Conservation (phyloP, 2,888 invertebrate species). For the Sphaerophoria rueppellii region DNA sequence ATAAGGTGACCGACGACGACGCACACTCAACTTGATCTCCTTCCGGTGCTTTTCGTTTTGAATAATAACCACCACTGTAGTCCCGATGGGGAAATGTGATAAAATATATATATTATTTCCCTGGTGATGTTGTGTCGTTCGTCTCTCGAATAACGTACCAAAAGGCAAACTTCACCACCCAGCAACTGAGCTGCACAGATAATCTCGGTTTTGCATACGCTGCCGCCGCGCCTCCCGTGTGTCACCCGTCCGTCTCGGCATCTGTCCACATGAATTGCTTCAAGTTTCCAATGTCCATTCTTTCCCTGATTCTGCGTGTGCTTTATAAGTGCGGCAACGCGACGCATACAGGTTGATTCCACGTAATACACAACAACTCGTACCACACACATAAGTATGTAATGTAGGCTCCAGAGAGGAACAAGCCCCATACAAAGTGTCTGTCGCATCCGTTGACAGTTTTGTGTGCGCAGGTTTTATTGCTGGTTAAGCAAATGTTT, state of each 20-base stretch:
- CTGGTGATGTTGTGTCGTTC: conserved; percentile 6
- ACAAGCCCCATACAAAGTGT: conserved; percentile 64
- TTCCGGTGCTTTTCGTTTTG: conserved; percentile 72
- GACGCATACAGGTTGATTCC: conserved; percentile 64
- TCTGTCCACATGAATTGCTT: conserved; percentile 23
- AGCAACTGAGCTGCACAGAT: conserved; percentile 31
- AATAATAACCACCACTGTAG: conserved; percentile 71
- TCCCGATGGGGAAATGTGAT: conserved; percentile 73
- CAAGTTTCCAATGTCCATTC: conserved; percentile 47
- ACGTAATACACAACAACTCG: conserved; percentile 67
- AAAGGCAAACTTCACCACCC: conserved; percentile 31
- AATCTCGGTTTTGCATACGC: conserved; percentile 52
- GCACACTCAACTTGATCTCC: conserved; percentile 60
- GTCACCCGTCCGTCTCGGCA: too few relatives aligned
- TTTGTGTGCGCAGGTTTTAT: conserved; percentile 72
- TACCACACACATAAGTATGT: conserved; percentile 10
- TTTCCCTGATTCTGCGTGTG: conserved; percentile 64
- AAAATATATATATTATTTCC: conserved; percentile 55
- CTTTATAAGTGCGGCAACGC: conserved; percentile 51
- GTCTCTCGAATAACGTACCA: conserved; percentile 14
- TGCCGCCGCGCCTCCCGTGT: neutral
- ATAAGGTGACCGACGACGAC: neutral
- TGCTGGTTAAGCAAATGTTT: conserved; percentile 74
- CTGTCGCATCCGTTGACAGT: conserved; percentile 74
- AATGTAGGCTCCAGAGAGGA: neutral